These are phyloP conservation scores for Temnothorax ravouxi DNA, from an alignment of 2,888 invertebrate genomes.

Conservation along the genomic window DNA sequence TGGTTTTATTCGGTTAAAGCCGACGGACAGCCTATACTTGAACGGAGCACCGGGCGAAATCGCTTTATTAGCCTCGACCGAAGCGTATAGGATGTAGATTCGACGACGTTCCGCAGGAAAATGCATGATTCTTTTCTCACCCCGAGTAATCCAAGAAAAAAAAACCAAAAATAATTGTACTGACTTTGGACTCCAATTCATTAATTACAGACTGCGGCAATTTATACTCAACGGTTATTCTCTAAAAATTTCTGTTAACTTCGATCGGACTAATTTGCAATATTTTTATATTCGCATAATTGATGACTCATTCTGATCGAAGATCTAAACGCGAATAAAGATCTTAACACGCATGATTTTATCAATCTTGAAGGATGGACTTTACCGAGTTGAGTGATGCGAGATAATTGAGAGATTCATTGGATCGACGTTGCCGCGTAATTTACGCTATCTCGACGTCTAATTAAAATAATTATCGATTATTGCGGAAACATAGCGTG, in stretches of 20 bases:
- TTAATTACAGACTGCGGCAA: background rate
- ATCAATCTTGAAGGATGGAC: conserved; percentile 28
- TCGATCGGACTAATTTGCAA: too few species aligned
- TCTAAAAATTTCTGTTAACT: background rate
- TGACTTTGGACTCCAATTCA: background rate
- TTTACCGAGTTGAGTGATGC: conserved; percentile 12
- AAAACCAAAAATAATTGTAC: background rate
- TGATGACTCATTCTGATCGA: background rate
- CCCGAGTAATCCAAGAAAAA: background rate
- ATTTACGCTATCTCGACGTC: conserved; percentile 25
- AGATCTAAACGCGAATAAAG: conserved; percentile 16
- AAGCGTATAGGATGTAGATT: conserved; percentile 68
- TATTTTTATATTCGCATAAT: background rate
- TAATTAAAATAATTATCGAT: conserved; percentile 54
- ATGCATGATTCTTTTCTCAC: background rate
- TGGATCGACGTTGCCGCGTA: conserved; percentile 17
- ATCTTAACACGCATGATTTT: conserved; percentile 29
- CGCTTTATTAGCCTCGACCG: conserved; percentile 81
- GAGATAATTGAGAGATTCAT: conserved; percentile 45
- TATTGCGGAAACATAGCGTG: conserved; percentile 39
- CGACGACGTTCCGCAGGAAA: conserved; percentile 58
- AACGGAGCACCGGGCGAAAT: conserved; percentile 80
- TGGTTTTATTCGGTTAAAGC: conserved; percentile 84
- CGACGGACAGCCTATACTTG: conserved; percentile 80
- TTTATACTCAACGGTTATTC: background rate